Percentiles rank a stretch among this genome's conserved stretches.
phyloP scores from a whole-genome alignment of 2,888 invertebrate species.

The Trissolcus japonicus region DNA sequence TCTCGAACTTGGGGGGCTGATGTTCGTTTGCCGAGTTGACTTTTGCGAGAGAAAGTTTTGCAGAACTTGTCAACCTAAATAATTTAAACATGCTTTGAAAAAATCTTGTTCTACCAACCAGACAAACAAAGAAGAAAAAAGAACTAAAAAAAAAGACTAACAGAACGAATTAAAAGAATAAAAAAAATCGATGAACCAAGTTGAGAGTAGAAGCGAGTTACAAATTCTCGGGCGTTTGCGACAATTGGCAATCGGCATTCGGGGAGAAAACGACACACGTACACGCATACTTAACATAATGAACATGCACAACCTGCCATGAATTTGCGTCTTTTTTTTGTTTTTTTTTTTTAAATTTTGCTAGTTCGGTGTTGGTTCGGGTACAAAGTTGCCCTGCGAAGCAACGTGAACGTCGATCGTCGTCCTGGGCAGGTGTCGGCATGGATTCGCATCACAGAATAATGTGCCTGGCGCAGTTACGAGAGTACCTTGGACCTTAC shows the following conservation, averaged over 20 bases:
- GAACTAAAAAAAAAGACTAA: too few relatives aligned
- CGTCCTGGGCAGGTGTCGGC: slow-evolving; percentile 40
- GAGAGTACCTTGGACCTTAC: slow-evolving; percentile 53
- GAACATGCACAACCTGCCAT: slow-evolving; percentile 48
- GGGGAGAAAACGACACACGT: slow-evolving; percentile 24
- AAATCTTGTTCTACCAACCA: too few relatives aligned
- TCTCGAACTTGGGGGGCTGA: too few relatives aligned
- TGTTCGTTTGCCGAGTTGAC: too few relatives aligned
- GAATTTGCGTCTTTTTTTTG: not conserved
- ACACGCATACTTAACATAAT: slow-evolving; percentile 46
- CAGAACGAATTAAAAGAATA: too few relatives aligned
- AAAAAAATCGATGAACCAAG: not conserved
- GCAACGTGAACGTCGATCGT: slow-evolving; percentile 7
- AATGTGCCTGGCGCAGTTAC: slow-evolving; percentile 62
- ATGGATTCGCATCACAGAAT: slow-evolving; percentile 60
- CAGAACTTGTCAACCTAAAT: slow-evolving; percentile 11
- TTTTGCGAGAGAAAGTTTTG: too few relatives aligned
- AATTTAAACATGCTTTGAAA: slow-evolving; percentile 15
- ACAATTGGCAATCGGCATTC: slow-evolving; percentile 46
- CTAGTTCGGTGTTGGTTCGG: slow-evolving; percentile 11
- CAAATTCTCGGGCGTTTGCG: slow-evolving; percentile 29
- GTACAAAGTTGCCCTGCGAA: not conserved
- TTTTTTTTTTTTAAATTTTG: slow-evolving; percentile 1
- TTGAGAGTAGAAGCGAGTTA: not conserved
- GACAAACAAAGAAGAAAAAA: too few relatives aligned